Percentiles rank a stretch among this genome's conserved stretches.
phyloP scores from a whole-genome alignment of 2,113 vertebrate species.

The Cervus canadensis region DNA sequence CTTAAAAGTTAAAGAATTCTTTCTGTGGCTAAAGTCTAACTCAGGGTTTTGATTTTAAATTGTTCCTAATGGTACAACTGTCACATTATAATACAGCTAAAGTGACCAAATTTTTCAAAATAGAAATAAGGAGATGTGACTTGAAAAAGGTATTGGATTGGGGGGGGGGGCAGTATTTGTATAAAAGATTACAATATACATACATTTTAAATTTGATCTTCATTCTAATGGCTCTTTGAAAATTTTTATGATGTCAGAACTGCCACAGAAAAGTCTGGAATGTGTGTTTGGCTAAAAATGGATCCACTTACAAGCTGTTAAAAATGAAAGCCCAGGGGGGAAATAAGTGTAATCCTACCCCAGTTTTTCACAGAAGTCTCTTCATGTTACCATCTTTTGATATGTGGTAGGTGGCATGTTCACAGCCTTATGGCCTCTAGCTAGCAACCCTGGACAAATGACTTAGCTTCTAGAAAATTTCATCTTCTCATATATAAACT shows the following conservation, averaged over 20 bases:
- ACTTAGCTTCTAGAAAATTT: neutral
- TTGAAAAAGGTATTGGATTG: neutral
- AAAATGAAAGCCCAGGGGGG: neutral
- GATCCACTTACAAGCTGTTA: neutral
- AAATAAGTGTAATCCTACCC: neutral
- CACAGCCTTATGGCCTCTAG: neutral
- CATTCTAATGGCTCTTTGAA: neutral
- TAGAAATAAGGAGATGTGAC: neutral
- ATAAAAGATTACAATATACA: neutral
- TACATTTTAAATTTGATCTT: neutral
- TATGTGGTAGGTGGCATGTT: neutral
- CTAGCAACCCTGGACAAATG: neutral
- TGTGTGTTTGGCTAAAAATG: neutral
- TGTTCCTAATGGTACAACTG: neutral
- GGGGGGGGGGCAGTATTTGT: neutral
- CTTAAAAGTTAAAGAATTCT: neutral
- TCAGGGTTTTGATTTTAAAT: neutral
- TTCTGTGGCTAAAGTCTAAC: neutral
- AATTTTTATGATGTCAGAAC: neutral
- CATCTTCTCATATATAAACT: neutral
- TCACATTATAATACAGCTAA: neutral
- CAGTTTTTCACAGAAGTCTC: neutral
- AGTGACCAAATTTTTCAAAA: neutral
- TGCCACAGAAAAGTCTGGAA: neutral
- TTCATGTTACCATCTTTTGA: neutral